Evolutionary conservation across 2,113 vertebrate genomes (phyloP).

Genomic region (Seriola dumerili): DNA sequence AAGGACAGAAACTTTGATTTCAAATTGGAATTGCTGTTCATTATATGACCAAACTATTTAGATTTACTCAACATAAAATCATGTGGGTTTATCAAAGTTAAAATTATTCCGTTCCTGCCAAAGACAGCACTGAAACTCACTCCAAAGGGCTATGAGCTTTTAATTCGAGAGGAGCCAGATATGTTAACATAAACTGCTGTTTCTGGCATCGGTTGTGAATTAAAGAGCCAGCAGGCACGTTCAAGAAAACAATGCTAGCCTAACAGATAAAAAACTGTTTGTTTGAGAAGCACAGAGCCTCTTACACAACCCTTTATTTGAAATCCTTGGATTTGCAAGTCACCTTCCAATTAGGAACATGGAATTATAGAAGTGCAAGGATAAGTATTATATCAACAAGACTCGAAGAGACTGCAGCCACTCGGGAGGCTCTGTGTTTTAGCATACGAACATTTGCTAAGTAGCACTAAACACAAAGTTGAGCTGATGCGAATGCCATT

Average conservation of each 20-base stretch:
- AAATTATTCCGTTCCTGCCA: slow-evolving; percentile 43
- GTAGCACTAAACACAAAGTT: neutral
- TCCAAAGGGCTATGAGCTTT: slow-evolving; percentile 25
- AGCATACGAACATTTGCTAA: neutral
- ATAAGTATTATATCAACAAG: neutral
- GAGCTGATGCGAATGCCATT: neutral
- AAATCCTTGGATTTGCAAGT: slow-evolving; percentile 7
- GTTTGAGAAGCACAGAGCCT: neutral
- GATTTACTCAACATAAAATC: slow-evolving; percentile 36
- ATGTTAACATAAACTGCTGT: slow-evolving; percentile 54
- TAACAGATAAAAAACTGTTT: slow-evolving; percentile 18
- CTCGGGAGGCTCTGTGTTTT: neutral
- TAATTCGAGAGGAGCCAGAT: slow-evolving; percentile 39
- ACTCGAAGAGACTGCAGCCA: neutral
- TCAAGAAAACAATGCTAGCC: slow-evolving; percentile 17
- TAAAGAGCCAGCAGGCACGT: slow-evolving; percentile 35
- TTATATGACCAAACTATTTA: slow-evolving; percentile 31
- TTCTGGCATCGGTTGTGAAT: slow-evolving; percentile 12
- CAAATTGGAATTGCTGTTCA: slow-evolving; percentile 12
- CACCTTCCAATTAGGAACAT: slow-evolving; percentile 16
- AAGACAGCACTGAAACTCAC: slow-evolving; percentile 19
- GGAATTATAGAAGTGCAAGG: neutral
- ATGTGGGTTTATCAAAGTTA: slow-evolving; percentile 57
- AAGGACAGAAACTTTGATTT: slow-evolving; percentile 35
- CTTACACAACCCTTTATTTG: slow-evolving; percentile 1